Percentiles rank a stretch among this genome's conserved stretches.
These are phyloP conservation scores for Aelia acuminata DNA, from an alignment of 2,888 invertebrate species.

Conservation along the genomic window DNA sequence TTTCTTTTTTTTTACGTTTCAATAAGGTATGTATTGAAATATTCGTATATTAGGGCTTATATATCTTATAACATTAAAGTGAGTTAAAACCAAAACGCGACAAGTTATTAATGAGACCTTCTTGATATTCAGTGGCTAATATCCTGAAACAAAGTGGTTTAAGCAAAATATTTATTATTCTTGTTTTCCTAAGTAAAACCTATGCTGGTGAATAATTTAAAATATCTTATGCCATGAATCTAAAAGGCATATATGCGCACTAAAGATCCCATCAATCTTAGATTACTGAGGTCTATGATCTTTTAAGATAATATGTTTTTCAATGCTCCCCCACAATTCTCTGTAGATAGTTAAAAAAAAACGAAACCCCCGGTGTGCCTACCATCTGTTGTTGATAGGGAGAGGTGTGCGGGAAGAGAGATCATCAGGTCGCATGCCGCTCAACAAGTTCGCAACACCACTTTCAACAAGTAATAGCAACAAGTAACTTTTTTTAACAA, in stretches of 20 bases:
- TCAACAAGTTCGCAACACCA: constrained; percentile 39
- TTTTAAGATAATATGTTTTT: neutral
- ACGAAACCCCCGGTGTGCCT: neutral
- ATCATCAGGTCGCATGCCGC: constrained; percentile 34
- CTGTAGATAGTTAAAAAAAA: neutral
- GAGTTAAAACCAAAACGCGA: too few species aligned
- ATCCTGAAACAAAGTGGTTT: too few species aligned
- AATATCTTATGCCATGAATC: too few species aligned
- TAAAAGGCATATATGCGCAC: neutral
- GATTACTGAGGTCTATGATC: constrained; percentile 7
- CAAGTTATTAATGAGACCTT: too few species aligned
- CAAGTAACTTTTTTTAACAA: constrained; percentile 25
- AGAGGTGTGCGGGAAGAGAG: neutral
- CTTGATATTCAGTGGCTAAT: too few species aligned
- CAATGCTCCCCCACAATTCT: neutral
- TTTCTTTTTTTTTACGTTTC: too few species aligned
- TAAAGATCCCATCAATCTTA: neutral
- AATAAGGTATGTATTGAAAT: too few species aligned
- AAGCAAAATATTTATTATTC: too few species aligned
- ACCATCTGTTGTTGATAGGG: constrained; percentile 31
- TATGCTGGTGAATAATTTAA: too few species aligned
- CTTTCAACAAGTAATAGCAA: constrained; percentile 36
- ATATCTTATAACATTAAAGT: too few species aligned
- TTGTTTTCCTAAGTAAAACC: too few species aligned
- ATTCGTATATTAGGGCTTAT: too few species aligned